Evolutionary conservation across 2,888 invertebrate species (phyloP).

Genomic region (Limnephilus lunatus): DNA sequence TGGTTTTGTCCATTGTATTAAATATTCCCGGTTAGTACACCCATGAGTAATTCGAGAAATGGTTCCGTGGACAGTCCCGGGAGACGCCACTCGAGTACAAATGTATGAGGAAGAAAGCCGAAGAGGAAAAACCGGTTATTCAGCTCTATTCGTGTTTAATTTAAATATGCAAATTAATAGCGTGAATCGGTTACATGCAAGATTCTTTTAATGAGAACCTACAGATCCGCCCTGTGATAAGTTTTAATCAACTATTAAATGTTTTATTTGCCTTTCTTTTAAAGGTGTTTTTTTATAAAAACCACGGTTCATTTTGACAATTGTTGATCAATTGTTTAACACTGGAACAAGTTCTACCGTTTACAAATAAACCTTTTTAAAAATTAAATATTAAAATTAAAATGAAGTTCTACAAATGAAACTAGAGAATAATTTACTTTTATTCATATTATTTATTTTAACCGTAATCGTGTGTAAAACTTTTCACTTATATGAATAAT

Average conservation of each 20-base stretch:
- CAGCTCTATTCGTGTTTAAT: slow-evolving; percentile 8
- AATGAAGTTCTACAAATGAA: too few species aligned
- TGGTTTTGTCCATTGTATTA: background rate
- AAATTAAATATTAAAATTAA: too few species aligned
- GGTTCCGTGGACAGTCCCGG: background rate
- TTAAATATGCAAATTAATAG: slow-evolving; percentile 44
- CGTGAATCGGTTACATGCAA: slow-evolving; percentile 31
- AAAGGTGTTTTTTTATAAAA: too few species aligned
- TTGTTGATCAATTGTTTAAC: too few species aligned
- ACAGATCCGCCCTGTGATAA: background rate
- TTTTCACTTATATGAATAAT: background rate
- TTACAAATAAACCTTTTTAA: too few species aligned
- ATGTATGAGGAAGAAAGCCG: slow-evolving; percentile 28
- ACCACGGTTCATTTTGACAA: too few species aligned
- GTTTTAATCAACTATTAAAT: too few species aligned
- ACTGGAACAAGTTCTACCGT: too few species aligned
- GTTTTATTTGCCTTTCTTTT: background rate
- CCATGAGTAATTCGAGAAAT: slow-evolving; percentile 4
- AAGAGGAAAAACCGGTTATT: slow-evolving; percentile 27
- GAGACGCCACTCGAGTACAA: slow-evolving; percentile 30
- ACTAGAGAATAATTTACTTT: too few species aligned
- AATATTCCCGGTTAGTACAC: background rate
- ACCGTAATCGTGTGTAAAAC: background rate
- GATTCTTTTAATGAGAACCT: slow-evolving; percentile 21
- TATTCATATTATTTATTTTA: background rate